Evolutionary conservation across 2,888 invertebrate species (phyloP).

Genomic region (Theretra japonica): DNA sequence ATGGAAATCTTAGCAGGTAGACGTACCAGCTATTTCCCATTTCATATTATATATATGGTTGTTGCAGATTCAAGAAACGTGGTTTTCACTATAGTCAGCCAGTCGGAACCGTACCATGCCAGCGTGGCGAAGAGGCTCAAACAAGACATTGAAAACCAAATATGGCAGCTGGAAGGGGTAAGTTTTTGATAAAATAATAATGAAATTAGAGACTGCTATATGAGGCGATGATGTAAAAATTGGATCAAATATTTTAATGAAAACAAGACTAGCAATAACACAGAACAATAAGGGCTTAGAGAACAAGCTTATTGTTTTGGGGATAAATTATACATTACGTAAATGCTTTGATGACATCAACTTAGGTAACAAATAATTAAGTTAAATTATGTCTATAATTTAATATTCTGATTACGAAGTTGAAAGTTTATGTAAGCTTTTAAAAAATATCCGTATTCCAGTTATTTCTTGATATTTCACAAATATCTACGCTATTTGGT

Average conservation of each 20-base stretch:
- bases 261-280: no score
- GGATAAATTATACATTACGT: no score
- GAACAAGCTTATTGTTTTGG: no score
- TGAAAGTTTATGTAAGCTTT: no score
- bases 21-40: no score
- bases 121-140: conserved; percentile 84
- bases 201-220: background rate
- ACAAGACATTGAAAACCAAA: conserved; percentile 83
- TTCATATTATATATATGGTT: conserved; percentile 42
- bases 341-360: no score
- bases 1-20: no score
- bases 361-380: no score
- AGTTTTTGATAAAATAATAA: conserved; percentile 33
- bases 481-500: background rate
- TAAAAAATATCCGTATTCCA: no score
- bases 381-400: no score
- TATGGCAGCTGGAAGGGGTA: conserved; percentile 70
- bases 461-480: background rate
- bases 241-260: background rate
- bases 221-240: background rate
- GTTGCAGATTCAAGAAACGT: conserved; percentile 85
- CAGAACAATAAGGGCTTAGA: no score
- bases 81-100: conserved; percentile 87
- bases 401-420: no score
- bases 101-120: conserved; percentile 86